A percentile compares a stretch with the other conserved stretches of the same genome.
Conservation (phyloP, 2,113 vertebrate species). For the Glaucidium brasilianum region DNA sequence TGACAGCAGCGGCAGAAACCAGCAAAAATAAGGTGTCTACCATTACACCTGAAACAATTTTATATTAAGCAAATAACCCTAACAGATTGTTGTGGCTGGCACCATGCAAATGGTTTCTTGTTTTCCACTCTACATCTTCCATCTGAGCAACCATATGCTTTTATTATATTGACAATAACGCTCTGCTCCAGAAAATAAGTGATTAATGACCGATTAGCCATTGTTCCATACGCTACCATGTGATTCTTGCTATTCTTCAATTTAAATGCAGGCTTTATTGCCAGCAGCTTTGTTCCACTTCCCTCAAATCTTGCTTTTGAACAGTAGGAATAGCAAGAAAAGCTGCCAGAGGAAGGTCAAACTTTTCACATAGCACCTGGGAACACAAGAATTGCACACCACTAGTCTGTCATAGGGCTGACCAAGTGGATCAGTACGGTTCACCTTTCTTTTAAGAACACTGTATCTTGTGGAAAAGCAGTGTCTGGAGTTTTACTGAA, state of each 20-base stretch:
- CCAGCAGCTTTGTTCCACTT: not conserved
- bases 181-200: not conserved
- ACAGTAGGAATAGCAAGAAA: not conserved
- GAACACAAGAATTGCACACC: not conserved
- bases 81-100: not conserved
- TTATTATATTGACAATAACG: not conserved
- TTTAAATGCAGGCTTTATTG: not conserved
- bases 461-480: not conserved
- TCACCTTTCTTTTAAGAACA: not conserved
- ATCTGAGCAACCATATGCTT: not conserved
- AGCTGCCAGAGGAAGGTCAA: not conserved
- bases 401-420: not conserved
- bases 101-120: not conserved
- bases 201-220: not conserved
- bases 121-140: not conserved
- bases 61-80: not conserved
- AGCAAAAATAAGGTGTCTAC: not conserved
- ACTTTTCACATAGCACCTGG: not conserved
- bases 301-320: not conserved
- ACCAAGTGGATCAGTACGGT: rapidly evolving
- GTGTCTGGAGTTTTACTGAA: not conserved
- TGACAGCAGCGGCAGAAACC: not conserved
- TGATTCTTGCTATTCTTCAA: not conserved
- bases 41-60: not conserved
- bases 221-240: not conserved